Base-by-base conservation (phyloP, 2,113 vertebrate species). In the Silurus meridionalis region DNA sequence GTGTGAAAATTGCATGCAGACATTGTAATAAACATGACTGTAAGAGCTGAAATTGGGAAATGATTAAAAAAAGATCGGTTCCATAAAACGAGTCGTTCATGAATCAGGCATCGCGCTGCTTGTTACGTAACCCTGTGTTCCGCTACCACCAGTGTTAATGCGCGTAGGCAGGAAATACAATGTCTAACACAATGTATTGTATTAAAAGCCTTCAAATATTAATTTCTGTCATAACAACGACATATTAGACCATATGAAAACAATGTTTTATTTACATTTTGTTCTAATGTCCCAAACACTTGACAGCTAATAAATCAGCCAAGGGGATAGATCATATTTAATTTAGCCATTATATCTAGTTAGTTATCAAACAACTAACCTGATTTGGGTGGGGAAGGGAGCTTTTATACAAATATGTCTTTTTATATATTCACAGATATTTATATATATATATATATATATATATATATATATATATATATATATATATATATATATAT, bases 61-160 rank as follows among this genome's bases (percentile, higher is more conserved):
- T 4, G 53, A 79, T 9, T 25, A 9, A 25, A 19, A 19, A 25
- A 55, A 48, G 67, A 14, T 66, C 81, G 81, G 48, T 82, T 80
- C 79, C 5, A 2, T 11, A 28, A 13, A 17, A 57, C 75, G 5
- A 57, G 4, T 15, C 23, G 13, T 67, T 37, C 1, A 63, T 60
- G 57, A 80, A 46, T 80, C 78, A 28, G 60, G 57, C 57, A 23
- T 80, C 57, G 8, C 57, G 46, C 8, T 61, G 0, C 3, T n/a
- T 58, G n/a, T 86, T 86, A 86, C 67, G 85, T 86, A 86, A 86
- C 21, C 63, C 60, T 0, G 11, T 17, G 58, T 17, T 1, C 69
- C 37, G 21, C 55, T 60, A 50, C 7, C 28, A 61, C n/a, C 37
- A 67, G 53, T 48, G 13, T 19, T 15, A n/a, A 37, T 9, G 50